These are phyloP conservation scores for Coremacera marginata DNA, from an alignment of 2,888 invertebrate species.

Conservation along the genomic window DNA sequence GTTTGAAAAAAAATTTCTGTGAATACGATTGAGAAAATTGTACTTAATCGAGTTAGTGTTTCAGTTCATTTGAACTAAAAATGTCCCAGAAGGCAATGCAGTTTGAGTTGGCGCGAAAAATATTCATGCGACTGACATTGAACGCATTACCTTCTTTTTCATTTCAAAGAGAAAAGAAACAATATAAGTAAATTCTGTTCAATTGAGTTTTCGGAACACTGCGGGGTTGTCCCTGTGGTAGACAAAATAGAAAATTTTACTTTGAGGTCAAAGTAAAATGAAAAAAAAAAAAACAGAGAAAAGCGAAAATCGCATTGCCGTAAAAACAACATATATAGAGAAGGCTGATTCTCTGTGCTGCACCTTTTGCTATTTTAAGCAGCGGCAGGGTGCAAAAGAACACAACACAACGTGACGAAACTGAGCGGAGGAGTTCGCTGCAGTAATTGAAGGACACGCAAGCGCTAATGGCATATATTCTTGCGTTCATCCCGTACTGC, in stretches of 20 bases:
- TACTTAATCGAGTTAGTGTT: no score
- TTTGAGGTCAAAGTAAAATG: background rate
- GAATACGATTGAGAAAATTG: no score
- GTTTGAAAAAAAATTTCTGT: no score
- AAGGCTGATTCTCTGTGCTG: background rate
- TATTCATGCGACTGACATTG: no score
- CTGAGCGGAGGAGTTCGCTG: constrained; percentile 30
- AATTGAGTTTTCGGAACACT: constrained; percentile 12
- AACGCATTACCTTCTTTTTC: no score
- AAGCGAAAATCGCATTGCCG: background rate
- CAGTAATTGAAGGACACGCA: constrained; percentile 22
- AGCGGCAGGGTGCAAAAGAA: background rate
- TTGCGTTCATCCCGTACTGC: background rate
- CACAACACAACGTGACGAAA: background rate
- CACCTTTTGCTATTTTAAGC: background rate
- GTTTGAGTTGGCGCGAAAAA: background rate
- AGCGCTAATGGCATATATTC: background rate
- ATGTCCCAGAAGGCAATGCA: no score
- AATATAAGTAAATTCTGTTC: constrained; percentile 1
- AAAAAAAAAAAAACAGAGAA: background rate
- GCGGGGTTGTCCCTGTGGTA: constrained; percentile 20
- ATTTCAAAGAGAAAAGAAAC: background rate
- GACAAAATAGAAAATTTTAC: background rate
- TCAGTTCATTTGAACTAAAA: no score
- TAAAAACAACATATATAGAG: background rate